phyloP scores from a whole-genome alignment of 2,797 vertebrate genomes.

The Pseudomugil gertrudae region DNA sequence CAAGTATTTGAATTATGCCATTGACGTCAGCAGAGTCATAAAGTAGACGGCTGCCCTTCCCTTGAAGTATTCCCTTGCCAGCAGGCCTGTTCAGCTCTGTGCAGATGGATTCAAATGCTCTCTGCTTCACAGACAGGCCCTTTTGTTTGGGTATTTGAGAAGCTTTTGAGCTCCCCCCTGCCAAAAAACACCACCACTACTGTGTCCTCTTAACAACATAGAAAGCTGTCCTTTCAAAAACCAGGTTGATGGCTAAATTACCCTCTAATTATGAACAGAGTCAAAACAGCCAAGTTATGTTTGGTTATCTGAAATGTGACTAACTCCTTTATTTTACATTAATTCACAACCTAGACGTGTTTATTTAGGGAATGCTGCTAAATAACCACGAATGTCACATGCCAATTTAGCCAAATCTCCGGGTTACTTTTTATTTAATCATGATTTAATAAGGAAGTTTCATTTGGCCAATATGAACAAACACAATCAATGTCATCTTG shows the following conservation, averaged over 20 bases:
- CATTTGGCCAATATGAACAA: conserved; percentile 39
- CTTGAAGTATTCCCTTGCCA: conserved; percentile 90
- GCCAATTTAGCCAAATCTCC: conserved; percentile 30
- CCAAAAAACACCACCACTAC: conserved; percentile 33
- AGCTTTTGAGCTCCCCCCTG: conserved; percentile 50
- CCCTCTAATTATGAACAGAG: conserved; percentile 24
- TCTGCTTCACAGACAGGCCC: conserved; percentile 67
- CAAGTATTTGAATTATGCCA: conserved; percentile 99
- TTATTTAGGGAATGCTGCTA: not conserved
- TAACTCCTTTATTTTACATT: conserved; percentile 5
- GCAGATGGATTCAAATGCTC: conserved; percentile 86
- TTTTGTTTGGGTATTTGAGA: conserved; percentile 80
- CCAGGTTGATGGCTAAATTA: conserved; percentile 10
- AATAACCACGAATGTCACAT: conserved; percentile 15
- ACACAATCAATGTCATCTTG: conserved; percentile 47
- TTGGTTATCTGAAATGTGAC: conserved; percentile 11
- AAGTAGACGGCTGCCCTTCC: conserved; percentile 96
- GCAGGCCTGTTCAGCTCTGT: conserved; percentile 86
- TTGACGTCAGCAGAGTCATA: conserved; percentile 99
- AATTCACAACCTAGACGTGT: conserved; percentile 6
- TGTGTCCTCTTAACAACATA: conserved; percentile 34
- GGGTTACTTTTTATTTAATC: conserved; percentile 32
- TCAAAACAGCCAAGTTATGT: conserved; percentile 10
- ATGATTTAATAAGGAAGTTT: conserved; percentile 58
- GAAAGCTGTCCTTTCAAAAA: conserved; percentile 40